A percentile compares a stretch with the other conserved stretches of the same genome.
phyloP scores from a whole-genome alignment of 1,140 invertebrate species.

The Temnothorax curvispinosus region DNA sequence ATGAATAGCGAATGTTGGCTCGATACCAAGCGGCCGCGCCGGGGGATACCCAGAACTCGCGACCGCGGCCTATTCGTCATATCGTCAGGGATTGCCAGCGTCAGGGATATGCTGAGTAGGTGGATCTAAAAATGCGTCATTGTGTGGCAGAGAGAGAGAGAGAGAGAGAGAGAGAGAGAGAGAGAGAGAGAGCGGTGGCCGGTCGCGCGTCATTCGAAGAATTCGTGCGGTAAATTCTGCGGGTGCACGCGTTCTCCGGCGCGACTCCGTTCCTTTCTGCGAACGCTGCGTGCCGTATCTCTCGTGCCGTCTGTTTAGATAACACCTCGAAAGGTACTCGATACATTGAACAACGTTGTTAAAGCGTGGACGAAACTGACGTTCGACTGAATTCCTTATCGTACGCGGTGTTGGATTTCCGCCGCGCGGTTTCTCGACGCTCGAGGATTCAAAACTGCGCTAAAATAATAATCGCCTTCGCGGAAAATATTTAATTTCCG shows the following conservation, averaged over 20 bases:
- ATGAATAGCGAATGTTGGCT: constrained; percentile 70
- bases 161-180: neutral
- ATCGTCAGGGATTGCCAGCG: constrained; percentile 44
- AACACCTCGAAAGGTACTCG: neutral
- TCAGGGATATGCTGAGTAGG: constrained; percentile 45
- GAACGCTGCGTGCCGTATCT: constrained; percentile 34
- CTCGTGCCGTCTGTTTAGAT: neutral
- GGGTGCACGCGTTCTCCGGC: neutral
- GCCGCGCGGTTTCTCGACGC: no score
- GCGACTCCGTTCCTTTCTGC: neutral
- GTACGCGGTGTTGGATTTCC: neutral
- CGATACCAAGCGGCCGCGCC: constrained; percentile 31
- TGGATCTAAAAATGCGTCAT: constrained; percentile 50
- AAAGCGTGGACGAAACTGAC: neutral
- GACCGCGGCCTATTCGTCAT: constrained; percentile 56
- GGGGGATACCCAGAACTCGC: constrained; percentile 33
- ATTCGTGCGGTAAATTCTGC: constrained; percentile 27
- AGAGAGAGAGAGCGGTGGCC: neutral
- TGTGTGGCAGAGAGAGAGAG: constrained; percentile 5
- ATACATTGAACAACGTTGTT: neutral
- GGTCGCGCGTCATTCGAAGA: constrained; percentile 40
- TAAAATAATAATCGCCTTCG: neutral
- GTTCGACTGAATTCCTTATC: neutral
- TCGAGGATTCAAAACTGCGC: neutral
- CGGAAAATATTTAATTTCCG: constrained; percentile 58